Percentiles rank a stretch among this genome's conserved stretches.
Conservation (phyloP, 2,797 vertebrate genomes). For the Moxostoma hubbsi region DNA sequence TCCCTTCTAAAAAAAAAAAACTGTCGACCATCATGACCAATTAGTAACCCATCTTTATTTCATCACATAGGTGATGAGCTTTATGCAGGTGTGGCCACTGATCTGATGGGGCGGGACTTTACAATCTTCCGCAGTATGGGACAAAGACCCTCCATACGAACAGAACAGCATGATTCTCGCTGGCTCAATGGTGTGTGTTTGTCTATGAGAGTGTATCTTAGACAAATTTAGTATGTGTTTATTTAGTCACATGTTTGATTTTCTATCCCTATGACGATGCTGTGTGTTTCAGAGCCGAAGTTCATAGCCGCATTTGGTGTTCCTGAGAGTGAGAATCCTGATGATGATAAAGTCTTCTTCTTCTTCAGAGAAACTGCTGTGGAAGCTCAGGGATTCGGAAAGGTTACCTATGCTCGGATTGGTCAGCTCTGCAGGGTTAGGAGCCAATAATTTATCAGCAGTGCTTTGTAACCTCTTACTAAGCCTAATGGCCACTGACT, state of each 20-base stretch:
- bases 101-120: slow-evolving; percentile 98
- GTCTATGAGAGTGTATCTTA: neutral
- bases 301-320: slow-evolving; percentile 95
- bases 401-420: slow-evolving; percentile 89
- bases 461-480: neutral
- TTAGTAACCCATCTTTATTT: slow-evolving; percentile 4
- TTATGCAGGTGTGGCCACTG: slow-evolving; percentile 95
- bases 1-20: neutral
- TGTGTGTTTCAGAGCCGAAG: slow-evolving; percentile 85
- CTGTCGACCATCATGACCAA: neutral
- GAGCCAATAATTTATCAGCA: slow-evolving; percentile 2
- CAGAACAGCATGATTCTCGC: slow-evolving; percentile 96
- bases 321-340: slow-evolving; percentile 93
- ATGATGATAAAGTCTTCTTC: slow-evolving; percentile 98
- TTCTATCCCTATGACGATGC: slow-evolving; percentile 1
- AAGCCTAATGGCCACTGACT: neutral
- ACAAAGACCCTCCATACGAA: slow-evolving; percentile 88
- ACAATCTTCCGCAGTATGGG: slow-evolving; percentile 98
- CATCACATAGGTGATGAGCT: slow-evolving; percentile 87
- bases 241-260: neutral
- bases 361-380: slow-evolving; percentile 95
- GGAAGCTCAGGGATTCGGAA: slow-evolving; percentile 88
- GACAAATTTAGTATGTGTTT: neutral
- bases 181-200: slow-evolving; percentile 90
- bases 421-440: slow-evolving; percentile 94